Conservation (phyloP, 2,113 vertebrate genomes). For the Sarotherodon lohbergeri region DNA sequence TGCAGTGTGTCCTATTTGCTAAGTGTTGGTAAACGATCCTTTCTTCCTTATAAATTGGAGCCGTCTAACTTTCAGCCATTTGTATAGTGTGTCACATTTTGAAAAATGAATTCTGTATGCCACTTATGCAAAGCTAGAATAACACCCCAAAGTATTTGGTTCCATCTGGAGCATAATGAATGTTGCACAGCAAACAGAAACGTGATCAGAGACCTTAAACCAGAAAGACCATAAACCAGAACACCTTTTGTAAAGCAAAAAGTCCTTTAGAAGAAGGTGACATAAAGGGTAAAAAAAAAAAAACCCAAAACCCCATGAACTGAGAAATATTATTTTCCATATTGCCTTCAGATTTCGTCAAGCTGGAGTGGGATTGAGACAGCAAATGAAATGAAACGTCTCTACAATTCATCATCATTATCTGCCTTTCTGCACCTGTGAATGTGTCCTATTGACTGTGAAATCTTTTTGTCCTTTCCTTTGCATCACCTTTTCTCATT, state of each 20-base stretch:
- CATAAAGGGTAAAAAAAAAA: neutral
- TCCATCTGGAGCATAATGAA: neutral
- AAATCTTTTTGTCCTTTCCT: neutral
- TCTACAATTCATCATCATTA: constrained; percentile 7
- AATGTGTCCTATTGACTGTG: neutral
- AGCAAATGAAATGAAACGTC: neutral
- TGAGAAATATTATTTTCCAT: neutral
- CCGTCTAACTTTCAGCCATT: neutral
- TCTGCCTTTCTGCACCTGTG: neutral
- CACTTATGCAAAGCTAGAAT: neutral
- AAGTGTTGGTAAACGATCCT: neutral
- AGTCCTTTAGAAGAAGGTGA: neutral
- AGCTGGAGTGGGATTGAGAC: neutral
- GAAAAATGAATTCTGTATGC: neutral
- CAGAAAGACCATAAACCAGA: neutral
- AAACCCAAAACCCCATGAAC: neutral
- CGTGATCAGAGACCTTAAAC: neutral
- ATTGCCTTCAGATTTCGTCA: neutral
- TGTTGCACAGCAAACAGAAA: neutral
- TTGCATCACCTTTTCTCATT: neutral
- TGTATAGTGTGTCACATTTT: neutral
- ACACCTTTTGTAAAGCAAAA: neutral
- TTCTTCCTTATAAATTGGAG: neutral
- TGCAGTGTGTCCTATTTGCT: neutral
- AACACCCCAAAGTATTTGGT: neutral